These are phyloP conservation scores for Meloe dianella DNA, from an alignment of 2,888 invertebrate species.

Conservation along the genomic window DNA sequence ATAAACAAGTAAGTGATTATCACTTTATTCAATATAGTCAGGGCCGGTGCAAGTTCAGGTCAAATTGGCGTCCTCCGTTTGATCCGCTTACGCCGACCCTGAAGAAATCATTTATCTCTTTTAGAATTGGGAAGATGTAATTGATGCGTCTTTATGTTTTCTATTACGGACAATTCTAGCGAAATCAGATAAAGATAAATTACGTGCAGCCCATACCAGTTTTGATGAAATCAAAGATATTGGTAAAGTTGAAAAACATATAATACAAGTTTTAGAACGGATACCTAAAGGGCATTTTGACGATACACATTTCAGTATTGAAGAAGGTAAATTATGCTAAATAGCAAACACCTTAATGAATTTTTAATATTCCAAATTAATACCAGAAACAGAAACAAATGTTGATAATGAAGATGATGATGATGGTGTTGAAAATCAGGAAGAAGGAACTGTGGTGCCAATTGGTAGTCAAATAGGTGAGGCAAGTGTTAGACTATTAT, in stretches of 20 bases:
- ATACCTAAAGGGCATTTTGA: slow-evolving; percentile 40
- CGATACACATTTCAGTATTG: slow-evolving; percentile 26
- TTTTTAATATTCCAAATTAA: no score
- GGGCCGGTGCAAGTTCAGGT: no score
- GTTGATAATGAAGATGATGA: slow-evolving; percentile 11
- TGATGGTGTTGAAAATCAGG: slow-evolving; percentile 20
- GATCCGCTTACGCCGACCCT: no score
- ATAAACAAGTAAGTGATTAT: slow-evolving; percentile 48
- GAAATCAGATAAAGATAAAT: slow-evolving; percentile 69
- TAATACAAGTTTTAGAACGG: slow-evolving; percentile 55
- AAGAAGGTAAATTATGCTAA: slow-evolving; percentile 21
- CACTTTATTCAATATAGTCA: background rate
- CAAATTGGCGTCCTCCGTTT: no score
- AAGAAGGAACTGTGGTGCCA: slow-evolving; percentile 39
- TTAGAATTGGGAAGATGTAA: slow-evolving; percentile 82
- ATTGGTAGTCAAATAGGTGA: slow-evolving; percentile 54
- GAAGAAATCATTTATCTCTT: slow-evolving; percentile 34
- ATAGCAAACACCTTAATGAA: no score
- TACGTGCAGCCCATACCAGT: slow-evolving; percentile 63
- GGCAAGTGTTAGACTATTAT: slow-evolving; percentile 53
- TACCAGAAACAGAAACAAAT: slow-evolving; percentile 21
- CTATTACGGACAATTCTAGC: slow-evolving; percentile 69
- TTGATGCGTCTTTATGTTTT: slow-evolving; percentile 70
- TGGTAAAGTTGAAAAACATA: slow-evolving; percentile 54
- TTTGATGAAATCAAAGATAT: slow-evolving; percentile 56